Evolutionary conservation across 2,113 vertebrate species (phyloP).

Genomic region (Bufo bufo): DNA sequence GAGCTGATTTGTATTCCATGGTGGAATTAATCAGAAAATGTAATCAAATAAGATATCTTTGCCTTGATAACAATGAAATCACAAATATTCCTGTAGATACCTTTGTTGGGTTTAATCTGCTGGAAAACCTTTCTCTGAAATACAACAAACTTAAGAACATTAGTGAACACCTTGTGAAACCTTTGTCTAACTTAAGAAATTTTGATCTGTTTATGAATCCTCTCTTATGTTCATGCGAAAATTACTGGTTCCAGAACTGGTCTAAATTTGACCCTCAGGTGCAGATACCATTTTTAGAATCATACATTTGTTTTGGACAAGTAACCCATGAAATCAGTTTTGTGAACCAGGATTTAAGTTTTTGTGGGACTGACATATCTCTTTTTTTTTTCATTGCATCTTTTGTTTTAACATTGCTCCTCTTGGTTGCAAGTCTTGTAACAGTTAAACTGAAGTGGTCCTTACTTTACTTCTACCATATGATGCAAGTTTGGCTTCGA

Average conservation of each 20-base stretch:
- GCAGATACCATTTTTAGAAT: slow-evolving; percentile 56
- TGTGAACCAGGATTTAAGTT: slow-evolving; percentile 46
- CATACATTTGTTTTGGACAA: slow-evolving; percentile 53
- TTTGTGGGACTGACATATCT: slow-evolving; percentile 44
- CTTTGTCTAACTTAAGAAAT: slow-evolving; percentile 44
- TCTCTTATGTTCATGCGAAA: slow-evolving; percentile 60
- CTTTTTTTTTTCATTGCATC: slow-evolving; percentile 48
- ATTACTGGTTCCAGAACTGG: slow-evolving; percentile 63
- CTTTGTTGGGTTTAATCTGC: slow-evolving; percentile 34
- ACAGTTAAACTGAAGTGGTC: slow-evolving; percentile 60
- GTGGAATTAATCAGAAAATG: slow-evolving; percentile 50
- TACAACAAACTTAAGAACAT: slow-evolving; percentile 57
- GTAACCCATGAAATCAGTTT: slow-evolving; percentile 26
- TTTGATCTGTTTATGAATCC: slow-evolving; percentile 56
- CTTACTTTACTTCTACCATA: slow-evolving; percentile 48
- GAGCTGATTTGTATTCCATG: not conserved
- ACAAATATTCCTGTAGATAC: slow-evolving; percentile 49
- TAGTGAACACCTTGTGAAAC: slow-evolving; percentile 25
- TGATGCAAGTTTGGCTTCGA: slow-evolving; percentile 49
- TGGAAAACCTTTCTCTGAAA: slow-evolving; percentile 53
- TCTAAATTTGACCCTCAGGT: slow-evolving; percentile 47
- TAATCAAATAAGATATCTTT: slow-evolving; percentile 32
- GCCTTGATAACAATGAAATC: slow-evolving; percentile 53
- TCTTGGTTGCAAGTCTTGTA: slow-evolving; percentile 43
- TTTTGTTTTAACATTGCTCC: not conserved